Percentiles rank a stretch among this genome's conserved stretches.
Conservation (phyloP, 2,888 invertebrate genomes). For the Hartigia nigra region DNA sequence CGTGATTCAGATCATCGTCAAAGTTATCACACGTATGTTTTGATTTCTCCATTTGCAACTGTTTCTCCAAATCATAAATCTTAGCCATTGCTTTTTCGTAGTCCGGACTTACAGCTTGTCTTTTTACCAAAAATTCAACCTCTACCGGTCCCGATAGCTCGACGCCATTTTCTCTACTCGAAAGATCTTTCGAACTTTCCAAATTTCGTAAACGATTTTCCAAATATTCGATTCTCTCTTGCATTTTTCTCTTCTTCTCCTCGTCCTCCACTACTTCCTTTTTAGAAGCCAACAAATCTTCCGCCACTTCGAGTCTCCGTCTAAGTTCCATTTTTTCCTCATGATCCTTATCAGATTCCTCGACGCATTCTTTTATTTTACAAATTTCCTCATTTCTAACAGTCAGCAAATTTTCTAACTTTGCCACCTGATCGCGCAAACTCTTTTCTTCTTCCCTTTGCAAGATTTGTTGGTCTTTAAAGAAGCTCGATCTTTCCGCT, state of each 20-base stretch:
- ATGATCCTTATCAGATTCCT: not conserved
- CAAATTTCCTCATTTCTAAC: not conserved
- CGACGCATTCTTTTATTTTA: not conserved
- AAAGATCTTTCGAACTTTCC: not conserved
- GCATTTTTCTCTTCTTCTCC: not conserved
- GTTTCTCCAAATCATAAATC: conserved; percentile 18
- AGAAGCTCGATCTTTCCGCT: conserved; percentile 12
- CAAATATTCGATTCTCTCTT: not conserved
- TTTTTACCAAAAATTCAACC: not conserved
- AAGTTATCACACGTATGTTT: not conserved
- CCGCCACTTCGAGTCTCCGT: conserved; percentile 7
- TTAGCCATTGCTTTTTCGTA: conserved; percentile 12
- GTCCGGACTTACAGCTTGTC: not conserved
- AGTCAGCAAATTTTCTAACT: conserved; percentile 18
- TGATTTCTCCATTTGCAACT: conserved; percentile 7
- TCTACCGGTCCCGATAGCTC: not conserved
- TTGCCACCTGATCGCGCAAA: conserved; percentile 19
- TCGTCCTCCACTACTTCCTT: not conserved
- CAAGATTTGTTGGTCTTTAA: not conserved
- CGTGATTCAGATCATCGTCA: not conserved
- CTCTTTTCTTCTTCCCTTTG: conserved; percentile 24
- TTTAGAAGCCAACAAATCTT: conserved; percentile 10
- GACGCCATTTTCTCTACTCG: not conserved
- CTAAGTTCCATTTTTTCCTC: conserved; percentile 11
- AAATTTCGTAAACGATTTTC: not conserved